These are phyloP conservation scores for Ectemnius cavifrons DNA, from an alignment of 2,888 invertebrate genomes.

Conservation along the genomic window DNA sequence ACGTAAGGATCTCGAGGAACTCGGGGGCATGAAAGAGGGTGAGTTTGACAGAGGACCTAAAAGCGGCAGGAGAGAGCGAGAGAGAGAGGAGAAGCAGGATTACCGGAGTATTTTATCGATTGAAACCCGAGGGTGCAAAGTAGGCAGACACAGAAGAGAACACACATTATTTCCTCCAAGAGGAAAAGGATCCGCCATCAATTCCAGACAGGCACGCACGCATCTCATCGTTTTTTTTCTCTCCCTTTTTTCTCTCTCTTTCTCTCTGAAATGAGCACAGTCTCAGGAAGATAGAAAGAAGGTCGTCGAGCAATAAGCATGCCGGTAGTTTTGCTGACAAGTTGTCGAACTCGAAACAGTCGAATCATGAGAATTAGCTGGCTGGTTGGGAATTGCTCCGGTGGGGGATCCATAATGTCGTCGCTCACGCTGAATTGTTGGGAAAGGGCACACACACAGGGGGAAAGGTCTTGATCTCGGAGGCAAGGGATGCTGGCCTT, in stretches of 20 bases:
- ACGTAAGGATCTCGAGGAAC: slow-evolving; percentile 16
- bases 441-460: no score
- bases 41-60: not conserved
- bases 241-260: not conserved
- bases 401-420: no score
- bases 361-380: no score
- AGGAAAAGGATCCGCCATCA: slow-evolving; percentile 22
- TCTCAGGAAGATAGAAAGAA: no score
- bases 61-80: not conserved
- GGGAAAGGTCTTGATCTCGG: not conserved
- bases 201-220: slow-evolving; percentile 13
- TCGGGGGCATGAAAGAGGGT: not conserved
- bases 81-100: slow-evolving; percentile 19
- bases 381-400: no score
- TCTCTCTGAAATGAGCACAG: not conserved
- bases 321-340: no score
- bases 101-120: slow-evolving; percentile 58
- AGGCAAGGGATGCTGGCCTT: slow-evolving; percentile 19
- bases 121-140: slow-evolving; percentile 33
- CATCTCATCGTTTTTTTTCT: slow-evolving; percentile 3
- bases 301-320: no score
- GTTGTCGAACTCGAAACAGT: no score
- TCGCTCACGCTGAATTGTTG: no score
- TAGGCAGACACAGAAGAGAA: slow-evolving; percentile 28
- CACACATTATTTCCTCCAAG: slow-evolving; percentile 47